These are phyloP conservation scores for Tolypeutes matacus DNA, from an alignment of 2,797 vertebrate genomes.

Conservation along the genomic window DNA sequence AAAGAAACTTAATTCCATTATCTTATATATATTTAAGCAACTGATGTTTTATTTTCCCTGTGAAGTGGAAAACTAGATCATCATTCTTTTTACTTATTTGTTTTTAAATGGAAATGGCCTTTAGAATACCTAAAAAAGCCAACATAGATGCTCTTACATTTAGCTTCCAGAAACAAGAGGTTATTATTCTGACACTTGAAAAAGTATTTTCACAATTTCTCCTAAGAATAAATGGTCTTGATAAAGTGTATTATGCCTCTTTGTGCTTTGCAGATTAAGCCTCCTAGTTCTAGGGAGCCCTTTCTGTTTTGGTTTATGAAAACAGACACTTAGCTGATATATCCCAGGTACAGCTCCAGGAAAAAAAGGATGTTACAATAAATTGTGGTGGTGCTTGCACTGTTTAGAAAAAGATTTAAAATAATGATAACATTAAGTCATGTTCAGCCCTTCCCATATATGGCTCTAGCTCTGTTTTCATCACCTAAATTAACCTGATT, in stretches of 20 bases:
- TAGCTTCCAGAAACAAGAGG: slow-evolving; percentile 66
- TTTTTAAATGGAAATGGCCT: slow-evolving; percentile 55
- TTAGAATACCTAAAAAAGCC: slow-evolving; percentile 53
- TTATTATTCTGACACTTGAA: slow-evolving; percentile 70
- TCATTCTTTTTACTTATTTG: slow-evolving; percentile 25
- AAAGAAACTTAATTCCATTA: slow-evolving; percentile 35
- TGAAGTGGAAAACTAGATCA: background rate
- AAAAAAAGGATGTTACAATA: slow-evolving; percentile 66
- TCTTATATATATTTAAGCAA: slow-evolving; percentile 10
- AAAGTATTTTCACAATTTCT: slow-evolving; percentile 61
- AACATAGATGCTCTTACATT: background rate
- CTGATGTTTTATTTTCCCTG: background rate
- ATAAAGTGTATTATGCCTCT: slow-evolving; percentile 8
- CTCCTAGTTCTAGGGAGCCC: slow-evolving; percentile 44
- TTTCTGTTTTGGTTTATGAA: slow-evolving; percentile 70
- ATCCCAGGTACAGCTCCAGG: slow-evolving; percentile 61
- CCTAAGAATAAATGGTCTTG: slow-evolving; percentile 46
- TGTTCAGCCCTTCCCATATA: background rate
- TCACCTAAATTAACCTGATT: slow-evolving; percentile 45
- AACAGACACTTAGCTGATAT: background rate
- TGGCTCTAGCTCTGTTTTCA: background rate
- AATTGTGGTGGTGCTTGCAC: slow-evolving; percentile 8
- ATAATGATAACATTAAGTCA: slow-evolving; percentile 2
- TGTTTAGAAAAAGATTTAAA: slow-evolving; percentile 62
- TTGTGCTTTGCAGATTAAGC: slow-evolving; percentile 25